A percentile compares a stretch with the other conserved stretches of the same genome.
Conservation (phyloP, 2,113 vertebrate species). For the Lagopus leucura region DNA sequence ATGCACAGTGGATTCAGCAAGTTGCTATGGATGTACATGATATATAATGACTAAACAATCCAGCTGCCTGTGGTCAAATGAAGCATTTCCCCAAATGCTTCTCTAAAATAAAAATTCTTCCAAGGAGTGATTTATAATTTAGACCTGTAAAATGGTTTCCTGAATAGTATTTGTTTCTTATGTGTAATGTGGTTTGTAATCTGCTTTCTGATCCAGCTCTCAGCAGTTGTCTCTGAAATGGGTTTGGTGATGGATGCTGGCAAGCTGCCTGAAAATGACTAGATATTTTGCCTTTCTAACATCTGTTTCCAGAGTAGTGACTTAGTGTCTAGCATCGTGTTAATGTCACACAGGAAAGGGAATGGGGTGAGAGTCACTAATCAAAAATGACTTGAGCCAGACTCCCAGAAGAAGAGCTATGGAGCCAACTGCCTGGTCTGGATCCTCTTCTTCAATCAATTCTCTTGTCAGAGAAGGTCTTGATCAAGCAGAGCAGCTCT, state of each 20-base stretch:
- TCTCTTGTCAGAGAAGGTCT: not conserved
- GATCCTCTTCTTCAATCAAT: not conserved
- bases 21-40: not conserved
- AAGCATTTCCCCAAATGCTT: not conserved
- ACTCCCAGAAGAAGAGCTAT: not conserved
- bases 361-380: not conserved
- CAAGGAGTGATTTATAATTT: constrained; percentile 38
- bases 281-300: constrained; percentile 22
- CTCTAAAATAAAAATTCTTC: constrained; percentile 33
- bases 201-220: constrained; percentile 30
- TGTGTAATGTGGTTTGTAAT: constrained; percentile 43
- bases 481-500: not conserved
- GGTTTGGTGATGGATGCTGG: constrained; percentile 6
- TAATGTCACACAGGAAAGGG: constrained; percentile 13
- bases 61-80: constrained; percentile 33
- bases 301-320: not conserved
- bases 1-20: not conserved
- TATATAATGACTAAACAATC: constrained; percentile 7
- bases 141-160: constrained; percentile 26
- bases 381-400: not conserved
- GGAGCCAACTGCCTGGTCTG: not conserved
- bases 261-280: not conserved
- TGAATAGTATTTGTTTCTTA: constrained; percentile 37
- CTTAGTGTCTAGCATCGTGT: constrained; percentile 5
- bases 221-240: constrained; percentile 29